Base-by-base conservation (phyloP, 2,797 vertebrate species). In the Oceanodroma leucorhoa region DNA sequence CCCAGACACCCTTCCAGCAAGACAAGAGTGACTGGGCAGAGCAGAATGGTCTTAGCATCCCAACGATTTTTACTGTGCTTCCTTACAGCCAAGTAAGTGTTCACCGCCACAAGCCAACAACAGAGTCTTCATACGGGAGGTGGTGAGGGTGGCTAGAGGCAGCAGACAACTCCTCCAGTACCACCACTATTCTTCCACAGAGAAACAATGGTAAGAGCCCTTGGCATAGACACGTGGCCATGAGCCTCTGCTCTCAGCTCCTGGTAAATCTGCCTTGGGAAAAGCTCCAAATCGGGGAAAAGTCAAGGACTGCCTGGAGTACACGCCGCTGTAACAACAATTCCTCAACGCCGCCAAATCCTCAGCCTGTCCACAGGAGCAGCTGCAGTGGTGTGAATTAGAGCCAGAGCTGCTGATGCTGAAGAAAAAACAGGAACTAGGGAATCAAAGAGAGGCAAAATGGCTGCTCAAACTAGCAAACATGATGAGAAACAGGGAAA, bases 91-190 rank as follows among this genome's bases (percentile, higher is more conserved):
- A 72, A 76, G 58, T 55, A 76, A 77, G n/a, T 45, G 34, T 85
- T 21, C n/a, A 17, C 22, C 9, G 11, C 32, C 14, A 43, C 19
- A n/a, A 81, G 21, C 12, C 79, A 85, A 38, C 26, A n/a, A n/a
- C 7, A 51, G 13, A 46, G 26, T 20, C 61, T 62, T 53, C 55
- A 32, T 11, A 48, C 1, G 2, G 29, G 21, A 78, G 11, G 8
- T 51, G 17, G 13, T 1, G 34, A 4, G 1, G 1, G 9, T 10
- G 32, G 53, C 26, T 13, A 14, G 3, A 66, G 38, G 48, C 14
- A 57, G 5, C 26, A 29, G 38, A 53, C 38, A 58, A 9, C 0
- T 38, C 17, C 62, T 38, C 26, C 32, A 27, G 17, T 12, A 66
- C 2, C 22, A 55, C 62, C 13, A 24, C 32, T 34, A 8, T 18